A percentile compares a stretch with the other conserved stretches of the same genome.
Conservation (phyloP, 35 echinoderm and acorn worm species). For the Strongylocentrotus purpuratus region DNA sequence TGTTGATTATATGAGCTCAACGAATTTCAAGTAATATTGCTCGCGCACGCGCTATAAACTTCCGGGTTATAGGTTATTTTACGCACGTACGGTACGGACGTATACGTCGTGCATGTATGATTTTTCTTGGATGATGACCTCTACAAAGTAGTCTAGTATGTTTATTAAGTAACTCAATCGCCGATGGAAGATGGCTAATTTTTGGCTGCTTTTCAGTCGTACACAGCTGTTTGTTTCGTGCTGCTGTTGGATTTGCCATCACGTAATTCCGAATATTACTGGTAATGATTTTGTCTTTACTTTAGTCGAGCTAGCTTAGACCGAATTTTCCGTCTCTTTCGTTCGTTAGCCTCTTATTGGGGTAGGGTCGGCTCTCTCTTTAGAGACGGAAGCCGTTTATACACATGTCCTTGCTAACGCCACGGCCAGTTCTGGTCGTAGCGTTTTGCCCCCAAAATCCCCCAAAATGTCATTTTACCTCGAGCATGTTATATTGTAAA, state of each 20-base stretch:
- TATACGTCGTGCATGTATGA: background rate
- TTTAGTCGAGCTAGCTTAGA: too few species aligned
- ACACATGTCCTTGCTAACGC: too few species aligned
- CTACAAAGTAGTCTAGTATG: background rate
- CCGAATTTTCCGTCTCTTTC: too few species aligned
- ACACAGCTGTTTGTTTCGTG: constrained; percentile 23
- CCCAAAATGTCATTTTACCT: too few species aligned
- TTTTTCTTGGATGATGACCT: background rate
- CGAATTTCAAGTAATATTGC: too few species aligned
- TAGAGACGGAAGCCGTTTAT: too few species aligned
- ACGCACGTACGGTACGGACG: background rate
- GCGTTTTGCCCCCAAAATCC: too few species aligned
- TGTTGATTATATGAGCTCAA: too few species aligned
- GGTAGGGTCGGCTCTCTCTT: too few species aligned
- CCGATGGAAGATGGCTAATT: constrained; percentile 15
- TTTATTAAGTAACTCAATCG: background rate
- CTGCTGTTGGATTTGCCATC: constrained; percentile 27
- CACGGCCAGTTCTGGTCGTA: too few species aligned
- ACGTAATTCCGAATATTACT: constrained; percentile 16
- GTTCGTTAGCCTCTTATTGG: too few species aligned
- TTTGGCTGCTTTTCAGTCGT: background rate
- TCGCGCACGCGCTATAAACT: background rate
- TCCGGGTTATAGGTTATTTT: background rate
- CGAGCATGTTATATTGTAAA: too few species aligned
- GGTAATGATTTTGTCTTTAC: constrained; percentile 7